Conservation (phyloP, 2,113 vertebrate genomes). For the Telmatochromis sp. region DNA sequence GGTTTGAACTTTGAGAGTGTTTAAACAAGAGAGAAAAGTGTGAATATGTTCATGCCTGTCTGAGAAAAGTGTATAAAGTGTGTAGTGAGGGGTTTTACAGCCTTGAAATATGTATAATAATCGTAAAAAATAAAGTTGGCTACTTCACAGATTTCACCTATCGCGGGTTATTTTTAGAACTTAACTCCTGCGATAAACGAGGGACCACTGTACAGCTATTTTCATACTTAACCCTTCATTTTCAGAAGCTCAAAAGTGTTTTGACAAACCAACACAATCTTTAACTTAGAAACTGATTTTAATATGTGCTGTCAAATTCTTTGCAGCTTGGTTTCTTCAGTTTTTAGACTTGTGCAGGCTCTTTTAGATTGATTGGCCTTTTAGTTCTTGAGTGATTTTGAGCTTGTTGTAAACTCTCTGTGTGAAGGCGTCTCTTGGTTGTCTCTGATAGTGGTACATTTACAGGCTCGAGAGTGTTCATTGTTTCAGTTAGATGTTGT, state of each 20-base stretch:
- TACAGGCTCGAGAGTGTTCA: not conserved
- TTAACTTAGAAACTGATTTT: not conserved
- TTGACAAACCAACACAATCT: not conserved
- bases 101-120: not conserved
- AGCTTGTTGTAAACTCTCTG: not conserved
- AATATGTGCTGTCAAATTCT: not conserved
- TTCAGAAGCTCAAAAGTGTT: not conserved
- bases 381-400: not conserved
- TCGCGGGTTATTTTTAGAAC: not conserved
- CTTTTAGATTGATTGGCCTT: not conserved
- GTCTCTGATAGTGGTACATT: not conserved
- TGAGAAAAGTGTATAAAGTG: not conserved
- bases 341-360: not conserved
- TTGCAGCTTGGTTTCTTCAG: not conserved
- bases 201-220: not conserved
- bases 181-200: not conserved
- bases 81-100: not conserved
- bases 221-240: not conserved
- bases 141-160: not conserved
- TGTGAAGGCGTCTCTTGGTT: not conserved
- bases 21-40: not conserved
- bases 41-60: not conserved
- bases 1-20: rapidly evolving
- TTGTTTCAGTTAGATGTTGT: not conserved
- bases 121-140: not conserved